phyloP scores from a whole-genome alignment of 2,113 vertebrate genomes.

The Morone saxatilis region DNA sequence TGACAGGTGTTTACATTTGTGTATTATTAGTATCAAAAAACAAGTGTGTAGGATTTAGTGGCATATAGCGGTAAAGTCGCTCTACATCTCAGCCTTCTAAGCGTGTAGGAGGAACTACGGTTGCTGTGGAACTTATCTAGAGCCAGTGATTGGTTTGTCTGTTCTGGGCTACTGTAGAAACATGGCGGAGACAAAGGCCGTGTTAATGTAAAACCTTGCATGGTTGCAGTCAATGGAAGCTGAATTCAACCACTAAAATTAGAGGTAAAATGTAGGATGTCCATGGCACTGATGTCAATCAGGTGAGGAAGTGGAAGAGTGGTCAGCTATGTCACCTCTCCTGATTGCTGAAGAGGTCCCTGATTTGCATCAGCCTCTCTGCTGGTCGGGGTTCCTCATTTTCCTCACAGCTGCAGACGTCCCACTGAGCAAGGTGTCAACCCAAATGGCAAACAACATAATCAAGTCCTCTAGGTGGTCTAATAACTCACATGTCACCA shows the following conservation, averaged over 20 bases:
- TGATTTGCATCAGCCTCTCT: constrained; percentile 37
- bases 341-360: not conserved
- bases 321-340: constrained; percentile 35
- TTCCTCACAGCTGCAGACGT: constrained; percentile 35
- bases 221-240: not conserved
- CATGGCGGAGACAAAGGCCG: not conserved
- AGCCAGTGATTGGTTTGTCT: no score
- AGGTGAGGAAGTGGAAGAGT: constrained; percentile 29
- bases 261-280: constrained; percentile 16
- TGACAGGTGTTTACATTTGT: no score
- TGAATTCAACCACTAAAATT: constrained; percentile 2
- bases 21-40: no score
- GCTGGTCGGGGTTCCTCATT: constrained; percentile 14
- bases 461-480: constrained; percentile 50
- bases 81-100: no score
- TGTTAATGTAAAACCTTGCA: not conserved
- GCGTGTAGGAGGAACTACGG: no score
- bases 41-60: no score
- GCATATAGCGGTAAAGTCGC: no score
- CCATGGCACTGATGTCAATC: constrained; percentile 12
- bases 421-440: constrained; percentile 53
- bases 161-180: no score
- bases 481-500: constrained; percentile 41
- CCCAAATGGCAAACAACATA: constrained; percentile 50
- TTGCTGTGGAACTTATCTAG: no score